Percentiles rank a stretch among this genome's conserved stretches.
Evolutionary conservation across 2,888 invertebrate species (phyloP).

Genomic region (Busseola fusca): DNA sequence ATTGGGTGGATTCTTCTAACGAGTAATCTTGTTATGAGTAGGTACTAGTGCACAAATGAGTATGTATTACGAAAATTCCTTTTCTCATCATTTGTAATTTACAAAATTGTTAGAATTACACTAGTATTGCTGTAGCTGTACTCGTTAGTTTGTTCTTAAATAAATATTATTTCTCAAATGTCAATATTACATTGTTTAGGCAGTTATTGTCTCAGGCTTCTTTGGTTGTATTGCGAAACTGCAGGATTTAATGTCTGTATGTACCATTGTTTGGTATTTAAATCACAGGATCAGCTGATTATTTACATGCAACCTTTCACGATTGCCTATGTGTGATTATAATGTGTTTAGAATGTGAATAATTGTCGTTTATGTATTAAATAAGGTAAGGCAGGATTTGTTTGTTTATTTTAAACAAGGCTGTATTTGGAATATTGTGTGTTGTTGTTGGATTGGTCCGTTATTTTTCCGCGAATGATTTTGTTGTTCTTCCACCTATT

Average conservation of each 20-base stretch:
- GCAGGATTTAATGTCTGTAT: constrained; percentile 71
- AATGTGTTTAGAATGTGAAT: constrained; percentile 57
- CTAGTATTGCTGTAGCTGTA: constrained; percentile 36
- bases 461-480: background rate
- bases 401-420: constrained; percentile 17
- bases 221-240: constrained; percentile 56
- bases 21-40: constrained; percentile 37
- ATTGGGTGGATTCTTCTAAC: constrained; percentile 38
- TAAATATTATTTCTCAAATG: constrained; percentile 72
- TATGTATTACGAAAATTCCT: constrained; percentile 62
- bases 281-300: constrained; percentile 84
- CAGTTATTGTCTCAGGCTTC: constrained; percentile 57
- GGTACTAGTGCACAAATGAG: constrained; percentile 53
- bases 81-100: constrained; percentile 68
- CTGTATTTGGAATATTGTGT: constrained; percentile 1
- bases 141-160: constrained; percentile 50
- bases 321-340: constrained; percentile 72
- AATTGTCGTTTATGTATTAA: constrained; percentile 42
- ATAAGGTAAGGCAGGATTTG: constrained; percentile 25
- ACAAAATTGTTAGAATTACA: constrained; percentile 63
- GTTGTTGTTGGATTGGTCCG: background rate
- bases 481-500: background rate
- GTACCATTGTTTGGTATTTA: constrained; percentile 84
- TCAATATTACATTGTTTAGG: constrained; percentile 73
- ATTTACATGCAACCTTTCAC: constrained; percentile 86